Evolutionary conservation across 2,888 invertebrate species (phyloP), one percentile per base, ranked within the genome.

Genomic region (Thalpophila matura): DNA sequence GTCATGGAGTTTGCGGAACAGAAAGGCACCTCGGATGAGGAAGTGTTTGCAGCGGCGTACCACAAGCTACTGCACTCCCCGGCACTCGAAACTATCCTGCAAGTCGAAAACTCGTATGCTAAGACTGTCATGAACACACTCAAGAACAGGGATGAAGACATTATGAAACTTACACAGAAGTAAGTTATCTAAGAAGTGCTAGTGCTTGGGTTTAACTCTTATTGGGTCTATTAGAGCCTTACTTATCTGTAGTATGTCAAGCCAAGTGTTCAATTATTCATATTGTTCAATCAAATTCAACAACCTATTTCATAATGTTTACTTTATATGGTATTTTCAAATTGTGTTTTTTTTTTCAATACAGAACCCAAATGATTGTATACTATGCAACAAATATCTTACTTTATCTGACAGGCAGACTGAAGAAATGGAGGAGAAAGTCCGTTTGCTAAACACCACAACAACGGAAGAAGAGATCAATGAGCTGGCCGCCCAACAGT

Each of bases 401-500:
- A 18, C 10, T 4, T 4, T 10, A 12, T 29, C 1, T n/a, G 10
- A 16, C 78, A 97, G 97, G 53, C 98, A 98, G 95, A 97, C 97
- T 37, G 96, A 97, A 80, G 99, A 99, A 95, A 99, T 99, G 98
- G 97, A 98, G 77, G 95, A 96, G 37, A 98, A 98, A 53, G 96
- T 99, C 42, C 97, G 97, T 72, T 96, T 97, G 53, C 93, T 98
- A 46, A 98, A 98, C 84, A 93, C 96, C 37, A 96, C 96, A 5
- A 97, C 97, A 40, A 98, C 98, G 0, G 98, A 98, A 87, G 96
- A 96, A 62, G 96, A 98, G 83, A 98, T 99, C 53, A 99, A 99
- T 87, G 96, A 97, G 74, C 95, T 99, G 70, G 97, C 98, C 0
- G 96, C 97, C 0, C 95, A 96, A 72, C 98, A 98, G 88, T 98